These are phyloP conservation scores for Hypolimnas misippus DNA, from an alignment of 2,888 invertebrate species.

Conservation along the genomic window DNA sequence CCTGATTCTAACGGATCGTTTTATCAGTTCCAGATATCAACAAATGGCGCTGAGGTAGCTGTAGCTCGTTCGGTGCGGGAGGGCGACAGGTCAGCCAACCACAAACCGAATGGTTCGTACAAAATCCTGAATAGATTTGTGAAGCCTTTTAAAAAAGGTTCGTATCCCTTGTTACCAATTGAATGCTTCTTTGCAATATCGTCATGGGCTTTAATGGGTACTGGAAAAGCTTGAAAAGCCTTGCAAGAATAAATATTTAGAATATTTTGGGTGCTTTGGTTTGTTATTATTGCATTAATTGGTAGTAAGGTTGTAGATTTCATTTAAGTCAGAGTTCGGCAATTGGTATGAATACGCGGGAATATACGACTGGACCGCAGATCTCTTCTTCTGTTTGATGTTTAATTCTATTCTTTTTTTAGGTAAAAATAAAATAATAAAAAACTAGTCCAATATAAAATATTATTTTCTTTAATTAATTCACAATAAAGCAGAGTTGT, in stretches of 20 bases:
- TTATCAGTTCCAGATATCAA: constrained; percentile 43
- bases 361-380: too few species aligned
- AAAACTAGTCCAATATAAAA: too few species aligned
- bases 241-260: not conserved
- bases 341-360: too few species aligned
- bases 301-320: not conserved
- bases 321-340: not conserved
- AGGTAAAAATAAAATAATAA: too few species aligned
- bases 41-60: constrained; percentile 33
- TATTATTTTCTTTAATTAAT: too few species aligned
- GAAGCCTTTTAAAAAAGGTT: constrained; percentile 47
- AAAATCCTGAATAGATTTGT: constrained; percentile 51
- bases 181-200: not conserved
- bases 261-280: not conserved
- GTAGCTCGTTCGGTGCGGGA: constrained; percentile 31
- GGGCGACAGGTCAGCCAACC: constrained; percentile 39
- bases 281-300: not conserved
- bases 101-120: constrained; percentile 49
- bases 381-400: too few species aligned
- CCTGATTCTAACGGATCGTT: too few species aligned
- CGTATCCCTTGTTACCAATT: constrained; percentile 26
- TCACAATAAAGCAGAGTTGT: too few species aligned
- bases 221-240: not conserved
- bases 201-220: not conserved
- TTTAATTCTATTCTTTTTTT: too few species aligned